phyloP scores from a whole-genome alignment of 2,113 vertebrate species.

The Sterna hirundo region DNA sequence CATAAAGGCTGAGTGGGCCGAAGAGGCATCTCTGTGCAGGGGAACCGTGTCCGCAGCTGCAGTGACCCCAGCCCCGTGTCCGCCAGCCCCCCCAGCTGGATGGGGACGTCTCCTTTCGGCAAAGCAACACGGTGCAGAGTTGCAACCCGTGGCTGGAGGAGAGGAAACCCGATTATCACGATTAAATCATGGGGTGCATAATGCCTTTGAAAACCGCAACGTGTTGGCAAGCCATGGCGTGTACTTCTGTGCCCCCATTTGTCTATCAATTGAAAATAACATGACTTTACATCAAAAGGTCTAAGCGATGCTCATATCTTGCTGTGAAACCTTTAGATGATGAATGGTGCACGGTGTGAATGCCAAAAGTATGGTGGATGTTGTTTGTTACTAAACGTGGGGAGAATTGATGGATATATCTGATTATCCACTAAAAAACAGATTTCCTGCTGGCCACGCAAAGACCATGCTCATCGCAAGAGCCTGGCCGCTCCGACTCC shows the following conservation, averaged over 20 bases:
- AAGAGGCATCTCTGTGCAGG: fast-evolving
- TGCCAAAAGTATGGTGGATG: neutral
- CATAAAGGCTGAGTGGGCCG: fast-evolving
- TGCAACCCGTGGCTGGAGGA: neutral
- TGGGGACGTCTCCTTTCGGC: fast-evolving
- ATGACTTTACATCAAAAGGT: neutral
- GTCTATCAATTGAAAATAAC: neutral
- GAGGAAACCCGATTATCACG: neutral
- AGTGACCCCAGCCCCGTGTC: neutral
- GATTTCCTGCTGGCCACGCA: neutral
- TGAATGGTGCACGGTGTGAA: neutral
- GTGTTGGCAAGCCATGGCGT: fast-evolving
- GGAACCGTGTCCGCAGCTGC: neutral
- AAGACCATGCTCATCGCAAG: fast-evolving
- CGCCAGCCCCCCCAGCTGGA: fast-evolving
- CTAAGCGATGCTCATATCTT: neutral
- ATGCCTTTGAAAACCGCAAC: neutral
- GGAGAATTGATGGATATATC: neutral
- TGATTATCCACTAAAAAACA: neutral
- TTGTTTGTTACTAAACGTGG: neutral
- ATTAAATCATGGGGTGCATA: neutral
- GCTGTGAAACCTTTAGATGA: neutral
- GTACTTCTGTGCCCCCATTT: neutral
- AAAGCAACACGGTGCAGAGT: neutral
- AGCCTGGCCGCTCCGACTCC: fast-evolving